Evolutionary conservation across 2,113 vertebrate species (phyloP).

Genomic region (Archocentrus centrarchus): DNA sequence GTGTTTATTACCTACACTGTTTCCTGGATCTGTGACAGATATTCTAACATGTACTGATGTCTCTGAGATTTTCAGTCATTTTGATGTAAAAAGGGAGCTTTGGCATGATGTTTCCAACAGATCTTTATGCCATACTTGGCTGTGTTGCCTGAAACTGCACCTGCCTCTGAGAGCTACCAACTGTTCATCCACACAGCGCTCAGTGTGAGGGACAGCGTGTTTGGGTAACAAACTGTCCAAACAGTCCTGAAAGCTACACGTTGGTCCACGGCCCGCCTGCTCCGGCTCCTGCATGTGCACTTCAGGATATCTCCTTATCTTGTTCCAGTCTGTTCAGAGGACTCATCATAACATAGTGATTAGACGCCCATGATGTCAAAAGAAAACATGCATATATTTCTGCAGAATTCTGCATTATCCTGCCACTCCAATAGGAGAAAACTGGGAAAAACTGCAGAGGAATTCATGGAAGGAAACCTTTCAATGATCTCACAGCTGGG

Average conservation of each 20-base stretch:
- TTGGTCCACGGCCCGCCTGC: background rate
- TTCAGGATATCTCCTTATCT: background rate
- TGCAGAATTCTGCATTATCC: background rate
- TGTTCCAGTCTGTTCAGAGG: too few relatives aligned
- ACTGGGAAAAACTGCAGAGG: background rate
- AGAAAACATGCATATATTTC: background rate
- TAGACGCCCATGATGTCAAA: background rate
- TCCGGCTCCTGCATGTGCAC: background rate
- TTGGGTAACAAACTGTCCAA: background rate
- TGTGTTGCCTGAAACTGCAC: background rate
- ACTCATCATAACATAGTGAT: background rate
- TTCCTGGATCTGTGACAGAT: too few relatives aligned
- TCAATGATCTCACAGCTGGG: too few relatives aligned
- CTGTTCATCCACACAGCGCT: background rate
- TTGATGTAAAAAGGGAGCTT: background rate
- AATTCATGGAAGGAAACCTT: background rate
- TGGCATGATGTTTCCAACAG: background rate
- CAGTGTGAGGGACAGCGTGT: background rate
- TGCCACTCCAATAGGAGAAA: background rate
- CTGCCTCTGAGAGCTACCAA: conserved; percentile 4
- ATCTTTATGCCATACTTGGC: conserved; percentile 1
- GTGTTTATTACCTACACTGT: too few relatives aligned
- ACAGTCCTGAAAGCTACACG: background rate
- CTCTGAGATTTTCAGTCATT: background rate
- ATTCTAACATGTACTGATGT: background rate